Evolutionary conservation across 2,113 vertebrate genomes (phyloP).

Genomic region (Erpornis zantholeuca): DNA sequence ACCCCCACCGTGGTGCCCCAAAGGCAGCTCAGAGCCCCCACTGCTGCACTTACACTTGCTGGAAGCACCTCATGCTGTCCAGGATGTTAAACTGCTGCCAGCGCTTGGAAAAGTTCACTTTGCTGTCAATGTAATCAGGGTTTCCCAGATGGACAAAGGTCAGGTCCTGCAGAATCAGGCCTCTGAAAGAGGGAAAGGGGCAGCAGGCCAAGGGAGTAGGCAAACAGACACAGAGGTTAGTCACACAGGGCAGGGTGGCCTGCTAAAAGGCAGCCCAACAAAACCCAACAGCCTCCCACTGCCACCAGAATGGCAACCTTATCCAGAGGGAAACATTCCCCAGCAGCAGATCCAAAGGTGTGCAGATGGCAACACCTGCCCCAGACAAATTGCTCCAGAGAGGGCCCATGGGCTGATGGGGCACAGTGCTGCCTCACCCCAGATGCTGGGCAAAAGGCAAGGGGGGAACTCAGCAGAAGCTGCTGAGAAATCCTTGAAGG

Average conservation of each 20-base stretch:
- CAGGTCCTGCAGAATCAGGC: constrained; percentile 95
- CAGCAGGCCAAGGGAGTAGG: neutral
- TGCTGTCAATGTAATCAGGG: constrained; percentile 93
- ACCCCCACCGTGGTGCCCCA: accelerated
- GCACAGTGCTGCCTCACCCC: accelerated
- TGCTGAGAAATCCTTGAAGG: neutral
- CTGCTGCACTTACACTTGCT: constrained; percentile 87
- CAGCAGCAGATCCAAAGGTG: neutral
- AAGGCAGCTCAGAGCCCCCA: neutral
- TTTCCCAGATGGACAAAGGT: constrained; percentile 98
- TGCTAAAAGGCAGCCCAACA: neutral
- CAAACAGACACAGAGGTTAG: constrained; percentile 26
- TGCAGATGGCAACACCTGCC: neutral
- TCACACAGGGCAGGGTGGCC: neutral
- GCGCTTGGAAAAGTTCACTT: constrained; percentile 98
- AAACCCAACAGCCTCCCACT: neutral
- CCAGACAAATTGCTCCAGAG: neutral
- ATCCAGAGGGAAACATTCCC: neutral
- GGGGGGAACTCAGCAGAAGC: neutral
- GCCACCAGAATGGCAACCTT: neutral
- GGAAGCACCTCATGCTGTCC: constrained; percentile 98
- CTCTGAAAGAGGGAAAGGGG: constrained; percentile 70
- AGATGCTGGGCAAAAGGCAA: neutral
- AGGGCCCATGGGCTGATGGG: accelerated
- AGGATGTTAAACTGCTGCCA: constrained; percentile 99